phyloP scores from a whole-genome alignment of 1,140 invertebrate genomes.

The Hyles euphorbiae region DNA sequence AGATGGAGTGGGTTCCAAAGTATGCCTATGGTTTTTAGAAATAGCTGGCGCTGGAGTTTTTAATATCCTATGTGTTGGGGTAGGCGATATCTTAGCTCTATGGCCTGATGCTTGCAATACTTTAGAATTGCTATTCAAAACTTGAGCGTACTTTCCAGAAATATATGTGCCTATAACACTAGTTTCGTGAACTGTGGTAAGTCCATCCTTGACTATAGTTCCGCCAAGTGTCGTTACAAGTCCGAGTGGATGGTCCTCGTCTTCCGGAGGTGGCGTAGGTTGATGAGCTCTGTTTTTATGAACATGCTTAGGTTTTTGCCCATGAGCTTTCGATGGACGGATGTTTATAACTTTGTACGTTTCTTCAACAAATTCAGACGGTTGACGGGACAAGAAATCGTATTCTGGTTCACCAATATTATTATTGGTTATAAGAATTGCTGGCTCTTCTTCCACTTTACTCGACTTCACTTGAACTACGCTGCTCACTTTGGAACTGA shows the following conservation, averaged over 20 bases:
- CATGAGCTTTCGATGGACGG: conserved; percentile 68
- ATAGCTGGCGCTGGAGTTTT: conserved; percentile 84
- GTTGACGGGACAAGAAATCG: conserved; percentile 88
- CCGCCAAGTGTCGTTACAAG: conserved; percentile 88
- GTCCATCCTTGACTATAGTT: conserved; percentile 87
- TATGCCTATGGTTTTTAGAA: conserved; percentile 69
- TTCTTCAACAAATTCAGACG: conserved; percentile 86
- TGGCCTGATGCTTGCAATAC: conserved; percentile 64
- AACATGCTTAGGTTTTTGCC: conserved; percentile 63
- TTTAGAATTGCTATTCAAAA: conserved; percentile 84
- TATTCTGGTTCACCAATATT: conserved; percentile 88
- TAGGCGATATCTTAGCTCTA: conserved; percentile 79
- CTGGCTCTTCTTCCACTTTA: conserved; percentile 66
- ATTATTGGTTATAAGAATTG: conserved; percentile 77
- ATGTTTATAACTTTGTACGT: conserved; percentile 80
- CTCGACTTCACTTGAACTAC: conserved; percentile 73
- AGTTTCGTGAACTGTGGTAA: conserved; percentile 90
- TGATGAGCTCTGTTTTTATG: conserved; percentile 62
- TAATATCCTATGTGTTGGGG: conserved; percentile 80
- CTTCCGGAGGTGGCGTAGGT: conserved; percentile 58
- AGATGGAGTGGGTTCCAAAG: conserved; percentile 80
- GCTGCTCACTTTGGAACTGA: conserved; percentile 64
- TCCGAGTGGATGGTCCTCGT: conserved; percentile 82
- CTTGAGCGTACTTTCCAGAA: conserved; percentile 90
- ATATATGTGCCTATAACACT: conserved; percentile 92